These are phyloP conservation scores for Ephestia elutella DNA, from an alignment of 1,140 invertebrate species.

Conservation along the genomic window DNA sequence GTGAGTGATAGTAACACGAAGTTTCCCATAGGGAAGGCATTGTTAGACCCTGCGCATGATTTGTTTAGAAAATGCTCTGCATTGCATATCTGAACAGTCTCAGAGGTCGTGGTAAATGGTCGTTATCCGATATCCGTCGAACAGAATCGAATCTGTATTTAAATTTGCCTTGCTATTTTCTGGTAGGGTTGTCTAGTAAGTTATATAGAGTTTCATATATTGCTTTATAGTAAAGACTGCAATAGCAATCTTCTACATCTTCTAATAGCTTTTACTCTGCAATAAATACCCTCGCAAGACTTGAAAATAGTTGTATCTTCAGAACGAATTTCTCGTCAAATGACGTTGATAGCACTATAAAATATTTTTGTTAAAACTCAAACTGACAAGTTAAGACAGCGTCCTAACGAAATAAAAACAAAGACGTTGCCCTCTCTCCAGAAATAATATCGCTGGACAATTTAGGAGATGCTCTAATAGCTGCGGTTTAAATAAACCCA, in stretches of 20 bases:
- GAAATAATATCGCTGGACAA: slow-evolving; percentile 21
- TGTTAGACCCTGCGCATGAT: not conserved
- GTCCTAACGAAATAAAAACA: not conserved
- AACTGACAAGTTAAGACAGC: not conserved
- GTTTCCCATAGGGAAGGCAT: not conserved
- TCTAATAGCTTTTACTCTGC: too few relatives aligned
- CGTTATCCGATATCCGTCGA: too few relatives aligned
- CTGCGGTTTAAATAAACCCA: slow-evolving; percentile 17
- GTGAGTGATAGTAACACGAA: not conserved
- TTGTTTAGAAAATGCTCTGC: not conserved
- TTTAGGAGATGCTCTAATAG: slow-evolving; percentile 24
- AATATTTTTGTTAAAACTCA: not conserved
- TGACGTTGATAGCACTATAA: not conserved
- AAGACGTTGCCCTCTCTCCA: slow-evolving; percentile 12
- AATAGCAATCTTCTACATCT: too few relatives aligned
- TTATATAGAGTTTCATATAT: too few relatives aligned
- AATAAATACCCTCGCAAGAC: too few relatives aligned
- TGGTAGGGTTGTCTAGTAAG: too few relatives aligned
- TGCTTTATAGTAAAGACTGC: too few relatives aligned
- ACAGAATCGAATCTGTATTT: too few relatives aligned
- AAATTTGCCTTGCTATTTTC: too few relatives aligned
- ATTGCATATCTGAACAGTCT: too few relatives aligned
- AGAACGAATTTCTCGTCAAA: not conserved
- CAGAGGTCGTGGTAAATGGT: too few relatives aligned
- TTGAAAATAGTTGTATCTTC: too few relatives aligned